Evolutionary conservation across 2,888 invertebrate genomes (phyloP).

Genomic region (Venusia cambrica): DNA sequence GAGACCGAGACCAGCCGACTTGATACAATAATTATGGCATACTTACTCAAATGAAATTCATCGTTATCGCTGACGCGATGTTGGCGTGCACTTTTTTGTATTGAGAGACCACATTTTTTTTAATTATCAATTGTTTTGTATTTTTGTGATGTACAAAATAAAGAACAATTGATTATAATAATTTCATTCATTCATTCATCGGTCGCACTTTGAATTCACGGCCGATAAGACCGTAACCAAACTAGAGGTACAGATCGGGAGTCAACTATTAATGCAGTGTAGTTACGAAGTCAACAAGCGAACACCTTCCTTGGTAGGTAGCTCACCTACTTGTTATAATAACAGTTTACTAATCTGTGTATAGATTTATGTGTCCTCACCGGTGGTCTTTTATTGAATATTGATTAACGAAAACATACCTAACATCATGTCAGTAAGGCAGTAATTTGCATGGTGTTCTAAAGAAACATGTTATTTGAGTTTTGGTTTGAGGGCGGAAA

Average conservation of each 20-base stretch:
- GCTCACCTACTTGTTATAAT: not conserved
- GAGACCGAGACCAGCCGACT: too few relatives aligned
- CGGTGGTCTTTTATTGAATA: conserved; percentile 42
- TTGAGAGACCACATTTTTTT: too few relatives aligned
- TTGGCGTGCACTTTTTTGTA: too few relatives aligned
- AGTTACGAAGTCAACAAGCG: conserved; percentile 35
- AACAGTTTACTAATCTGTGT: conserved; percentile 2
- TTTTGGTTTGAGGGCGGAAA: conserved; percentile 8
- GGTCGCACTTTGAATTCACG: conserved; percentile 1
- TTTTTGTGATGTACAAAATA: too few relatives aligned
- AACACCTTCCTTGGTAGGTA: conserved; percentile 35
- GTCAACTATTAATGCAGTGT: conserved; percentile 30
- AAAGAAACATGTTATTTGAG: not conserved
- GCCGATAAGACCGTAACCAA: not conserved
- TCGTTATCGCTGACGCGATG: too few relatives aligned
- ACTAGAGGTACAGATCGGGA: conserved; percentile 1
- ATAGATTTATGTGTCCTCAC: conserved; percentile 35
- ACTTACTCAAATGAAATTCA: too few relatives aligned
- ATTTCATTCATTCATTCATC: too few relatives aligned
- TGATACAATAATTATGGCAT: too few relatives aligned
- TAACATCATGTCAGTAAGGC: conserved; percentile 2
- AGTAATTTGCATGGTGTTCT: conserved; percentile 1
- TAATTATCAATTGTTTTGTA: too few relatives aligned
- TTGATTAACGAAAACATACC: conserved; percentile 37
- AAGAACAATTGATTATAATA: too few relatives aligned